Evolutionary conservation across 2,113 vertebrate genomes (phyloP).

Genomic region (Suncus etruscus): DNA sequence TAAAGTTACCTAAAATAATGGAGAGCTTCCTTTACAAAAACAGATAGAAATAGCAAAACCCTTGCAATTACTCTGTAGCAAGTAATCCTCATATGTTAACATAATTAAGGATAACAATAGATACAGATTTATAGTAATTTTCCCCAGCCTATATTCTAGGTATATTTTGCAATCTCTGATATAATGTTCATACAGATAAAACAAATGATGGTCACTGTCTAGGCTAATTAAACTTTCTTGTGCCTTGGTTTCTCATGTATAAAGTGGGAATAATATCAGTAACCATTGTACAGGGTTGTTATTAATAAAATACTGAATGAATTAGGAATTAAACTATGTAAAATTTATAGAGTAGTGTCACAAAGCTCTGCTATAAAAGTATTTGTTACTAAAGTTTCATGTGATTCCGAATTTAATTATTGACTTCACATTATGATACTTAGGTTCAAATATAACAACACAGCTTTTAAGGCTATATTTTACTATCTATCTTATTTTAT

Average conservation of each 20-base stretch:
- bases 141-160: not conserved
- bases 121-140: conserved; percentile 20
- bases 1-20: conserved; percentile 68
- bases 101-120: not conserved
- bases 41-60: conserved; percentile 46
- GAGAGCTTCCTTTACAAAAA: conserved; percentile 64
- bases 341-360: not conserved
- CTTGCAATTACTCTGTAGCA: conserved; percentile 20
- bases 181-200: conserved; percentile 29
- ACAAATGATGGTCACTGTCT: not conserved
- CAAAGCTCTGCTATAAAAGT: not conserved
- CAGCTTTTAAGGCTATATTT: not conserved
- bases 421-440: not conserved
- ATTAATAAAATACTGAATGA: conserved; percentile 3
- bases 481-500: too few relatives aligned
- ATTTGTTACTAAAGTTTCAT: not conserved
- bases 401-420: not conserved
- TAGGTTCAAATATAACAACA: not conserved
- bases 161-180: conserved; percentile 9
- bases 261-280: conserved; percentile 40
- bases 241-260: conserved; percentile 14
- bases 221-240: not conserved
- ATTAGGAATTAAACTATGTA: not conserved
- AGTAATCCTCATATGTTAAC: conserved; percentile 12
- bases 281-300: not conserved